phyloP scores from a whole-genome alignment of 2,888 invertebrate species.

The Leptura quadrifasciata region DNA sequence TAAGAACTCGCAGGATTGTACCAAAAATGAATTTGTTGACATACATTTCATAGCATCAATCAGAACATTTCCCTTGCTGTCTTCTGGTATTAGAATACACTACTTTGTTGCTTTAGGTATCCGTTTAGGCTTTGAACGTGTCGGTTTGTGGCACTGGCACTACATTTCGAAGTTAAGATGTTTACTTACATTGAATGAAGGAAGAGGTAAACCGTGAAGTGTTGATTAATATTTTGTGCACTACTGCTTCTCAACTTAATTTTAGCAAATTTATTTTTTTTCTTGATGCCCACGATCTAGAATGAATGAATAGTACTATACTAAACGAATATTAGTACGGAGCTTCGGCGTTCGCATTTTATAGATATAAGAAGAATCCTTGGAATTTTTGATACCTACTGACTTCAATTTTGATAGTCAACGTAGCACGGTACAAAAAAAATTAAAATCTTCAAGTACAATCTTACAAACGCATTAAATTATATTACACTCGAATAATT shows the following conservation, averaged over 20 bases:
- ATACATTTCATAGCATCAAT: too few relatives aligned
- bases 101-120: too few relatives aligned
- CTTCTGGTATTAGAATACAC: too few relatives aligned
- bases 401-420: conserved; percentile 16
- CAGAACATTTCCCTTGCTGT: too few relatives aligned
- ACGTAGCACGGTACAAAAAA: conserved; percentile 12
- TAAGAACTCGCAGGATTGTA: too few relatives aligned
- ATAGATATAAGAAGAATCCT: conserved; percentile 30
- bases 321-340: not conserved
- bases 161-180: too few relatives aligned
- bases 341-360: not conserved
- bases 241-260: not conserved
- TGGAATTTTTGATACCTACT: conserved; percentile 9
- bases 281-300: not conserved
- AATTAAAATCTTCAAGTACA: conserved; percentile 28
- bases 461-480: conserved; percentile 25
- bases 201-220: too few relatives aligned
- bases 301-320: not conserved
- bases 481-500: conserved; percentile 21
- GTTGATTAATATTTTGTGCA: not conserved
- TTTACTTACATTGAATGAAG: too few relatives aligned
- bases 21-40: too few relatives aligned
- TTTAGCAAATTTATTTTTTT: not conserved
- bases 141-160: too few relatives aligned
- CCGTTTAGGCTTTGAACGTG: too few relatives aligned